Evolutionary conservation across 92 coral and sea anemone genomes (phyloP), one percentile per base, ranked within the genome.

Genomic region (Virgularia gustaviana): DNA sequence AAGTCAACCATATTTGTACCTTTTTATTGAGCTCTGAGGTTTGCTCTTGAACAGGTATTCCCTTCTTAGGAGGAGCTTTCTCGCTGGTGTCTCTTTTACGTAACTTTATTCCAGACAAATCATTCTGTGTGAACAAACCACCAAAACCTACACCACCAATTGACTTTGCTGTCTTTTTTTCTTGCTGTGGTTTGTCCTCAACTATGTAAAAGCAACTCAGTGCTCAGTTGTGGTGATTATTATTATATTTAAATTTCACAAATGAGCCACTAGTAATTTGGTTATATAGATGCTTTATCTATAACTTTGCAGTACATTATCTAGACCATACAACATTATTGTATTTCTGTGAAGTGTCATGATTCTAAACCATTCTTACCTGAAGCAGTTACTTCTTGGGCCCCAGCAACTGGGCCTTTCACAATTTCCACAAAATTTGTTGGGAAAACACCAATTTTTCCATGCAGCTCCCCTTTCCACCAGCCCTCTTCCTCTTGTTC

Each of bases 61-160:
- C 51, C 23, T 49, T 19, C 13, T 6, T 47, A 24, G 28, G 31
- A 30, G 12, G 29, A 9, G 36, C 39, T 11, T 35, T 3, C 22
- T 1, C 19, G 33, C 38, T 44, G 19, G 18, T 11, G 13, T 81
- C 87, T 9, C 85, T 89, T 60, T 84, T 89, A 83, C 80, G 84
- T 55, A 92, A 73, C 49, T 36, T 87, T 9, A 79, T 78, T 55
- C 71, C 91, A 22, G 98, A 88, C 25, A 92, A 84, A 22, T 83
- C 49, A 38, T 78, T 86, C 30, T 78, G 78, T 44, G 66, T 89
- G 43, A 92, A 63, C 0, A 90, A 71, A 42, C 80, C 85, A 0
- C 96, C 96, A 78, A 92, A 86, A 4, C 96, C 96, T 81, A 92
- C 66, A 0, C 96, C 94, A 0, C 96, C 98, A 38, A 64, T 85